A percentile compares a stretch with the other conserved stretches of the same genome.
Evolutionary conservation across 2,113 vertebrate genomes (phyloP).

Genomic region (Antechinus flavipes): DNA sequence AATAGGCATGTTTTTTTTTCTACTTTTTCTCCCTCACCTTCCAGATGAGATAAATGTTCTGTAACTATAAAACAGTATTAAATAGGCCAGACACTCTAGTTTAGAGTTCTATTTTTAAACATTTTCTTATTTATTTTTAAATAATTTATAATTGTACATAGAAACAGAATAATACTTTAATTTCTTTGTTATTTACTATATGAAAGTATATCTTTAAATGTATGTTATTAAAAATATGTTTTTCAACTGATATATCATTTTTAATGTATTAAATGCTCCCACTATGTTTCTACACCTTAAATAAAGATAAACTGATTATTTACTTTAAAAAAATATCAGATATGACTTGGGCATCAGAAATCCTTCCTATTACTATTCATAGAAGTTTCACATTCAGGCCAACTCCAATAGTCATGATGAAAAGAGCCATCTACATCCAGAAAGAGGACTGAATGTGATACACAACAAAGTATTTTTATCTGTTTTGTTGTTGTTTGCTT

Average conservation of each 20-base stretch:
- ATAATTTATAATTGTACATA: not conserved
- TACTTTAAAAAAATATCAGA: constrained; percentile 9
- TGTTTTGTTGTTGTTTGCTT: too few relatives aligned
- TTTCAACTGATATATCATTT: not conserved
- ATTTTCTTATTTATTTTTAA: constrained; percentile 9
- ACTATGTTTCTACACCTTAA: not conserved
- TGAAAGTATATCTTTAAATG: not conserved
- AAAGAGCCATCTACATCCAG: too few relatives aligned
- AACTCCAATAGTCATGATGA: too few relatives aligned
- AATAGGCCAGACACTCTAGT: not conserved
- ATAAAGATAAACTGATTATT: not conserved
- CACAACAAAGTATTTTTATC: too few relatives aligned
- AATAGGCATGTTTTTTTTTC: constrained; percentile 1
- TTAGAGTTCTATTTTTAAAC: constrained; percentile 6
- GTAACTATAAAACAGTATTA: not conserved
- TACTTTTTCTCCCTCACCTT: not conserved
- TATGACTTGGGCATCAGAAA: not conserved
- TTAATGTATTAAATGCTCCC: not conserved
- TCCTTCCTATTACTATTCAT: constrained; percentile 1
- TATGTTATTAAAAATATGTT: not conserved
- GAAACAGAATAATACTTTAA: not conserved
- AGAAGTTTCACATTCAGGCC: not conserved
- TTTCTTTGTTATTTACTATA: not conserved
- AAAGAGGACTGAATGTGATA: too few relatives aligned
- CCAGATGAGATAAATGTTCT: not conserved